Conservation (phyloP, 2,888 invertebrate species). For the Psococerastis gibbosa region DNA sequence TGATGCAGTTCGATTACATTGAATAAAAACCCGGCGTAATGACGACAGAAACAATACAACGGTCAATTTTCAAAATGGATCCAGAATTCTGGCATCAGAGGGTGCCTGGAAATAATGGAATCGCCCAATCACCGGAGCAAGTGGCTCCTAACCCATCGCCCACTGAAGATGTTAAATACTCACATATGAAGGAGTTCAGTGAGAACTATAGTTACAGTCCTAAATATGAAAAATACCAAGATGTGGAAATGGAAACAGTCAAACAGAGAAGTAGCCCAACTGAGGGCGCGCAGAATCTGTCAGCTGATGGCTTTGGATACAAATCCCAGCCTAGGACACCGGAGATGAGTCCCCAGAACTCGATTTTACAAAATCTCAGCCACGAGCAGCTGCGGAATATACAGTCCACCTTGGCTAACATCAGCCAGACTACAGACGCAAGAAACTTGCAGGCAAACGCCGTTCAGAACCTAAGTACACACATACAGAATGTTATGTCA, state of each 20-base stretch:
- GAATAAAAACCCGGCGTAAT: too few species aligned
- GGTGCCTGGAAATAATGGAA: conserved; percentile 3
- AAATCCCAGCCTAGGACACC: conserved; percentile 6
- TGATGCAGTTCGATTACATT: too few species aligned
- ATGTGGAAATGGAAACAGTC: background rate
- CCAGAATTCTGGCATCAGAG: conserved; percentile 27
- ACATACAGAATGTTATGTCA: conserved; percentile 8
- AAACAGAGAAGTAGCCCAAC: background rate
- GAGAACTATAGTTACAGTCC: conserved; percentile 6
- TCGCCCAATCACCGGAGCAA: conserved; percentile 3
- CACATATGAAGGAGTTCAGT: conserved; percentile 6
- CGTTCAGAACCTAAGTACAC: conserved; percentile 8
- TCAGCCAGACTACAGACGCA: conserved; percentile 4
- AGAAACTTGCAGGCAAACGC: conserved; percentile 7
- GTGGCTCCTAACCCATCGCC: background rate
- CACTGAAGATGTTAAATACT: conserved; percentile 3
- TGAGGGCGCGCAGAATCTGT: conserved; percentile 3
- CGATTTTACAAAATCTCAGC: conserved; percentile 6
- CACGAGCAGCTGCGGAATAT: conserved; percentile 5
- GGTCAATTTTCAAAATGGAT: conserved; percentile 25
- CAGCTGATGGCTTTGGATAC: conserved; percentile 2
- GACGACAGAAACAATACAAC: conserved; percentile 17
- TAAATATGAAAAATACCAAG: conserved; percentile 6
- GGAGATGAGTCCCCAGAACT: conserved; percentile 6
- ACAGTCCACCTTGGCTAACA: conserved; percentile 8